phyloP scores from a whole-genome alignment of 1,140 invertebrate species.

The Anastrepha ludens region DNA sequence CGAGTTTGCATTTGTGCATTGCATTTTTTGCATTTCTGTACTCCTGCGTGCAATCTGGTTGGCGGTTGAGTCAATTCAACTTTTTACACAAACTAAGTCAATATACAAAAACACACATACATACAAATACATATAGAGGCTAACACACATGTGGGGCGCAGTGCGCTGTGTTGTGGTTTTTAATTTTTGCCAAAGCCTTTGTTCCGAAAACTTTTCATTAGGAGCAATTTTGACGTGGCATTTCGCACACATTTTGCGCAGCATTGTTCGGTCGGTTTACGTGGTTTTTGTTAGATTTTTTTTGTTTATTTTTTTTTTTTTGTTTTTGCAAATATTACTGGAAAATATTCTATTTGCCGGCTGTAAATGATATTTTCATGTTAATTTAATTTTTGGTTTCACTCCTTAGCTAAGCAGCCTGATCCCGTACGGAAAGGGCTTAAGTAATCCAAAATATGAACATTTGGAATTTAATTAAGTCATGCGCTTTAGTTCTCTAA shows the following conservation, averaged over 20 bases:
- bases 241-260: slow-evolving; percentile 28
- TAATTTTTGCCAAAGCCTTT: slow-evolving; percentile 6
- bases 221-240: slow-evolving; percentile 18
- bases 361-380: too few species aligned
- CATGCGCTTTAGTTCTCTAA: neutral
- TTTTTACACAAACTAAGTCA: neutral
- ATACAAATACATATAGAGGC: neutral
- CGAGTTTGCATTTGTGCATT: neutral
- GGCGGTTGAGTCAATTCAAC: slow-evolving; percentile 35
- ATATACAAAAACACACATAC: neutral
- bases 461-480: neutral
- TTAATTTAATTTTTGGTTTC: neutral
- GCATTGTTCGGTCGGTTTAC: neutral
- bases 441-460: neutral
- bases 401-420: too few species aligned
- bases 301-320: too few species aligned
- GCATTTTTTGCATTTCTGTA: neutral
- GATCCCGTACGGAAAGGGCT: too few species aligned
- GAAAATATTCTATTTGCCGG: too few species aligned
- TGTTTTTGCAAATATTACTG: neutral
- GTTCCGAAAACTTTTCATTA: slow-evolving; percentile 36
- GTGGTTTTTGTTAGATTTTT: neutral
- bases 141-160: neutral
- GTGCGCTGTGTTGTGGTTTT: neutral
- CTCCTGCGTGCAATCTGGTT: neutral